Percentiles rank a stretch among this genome's conserved stretches.
phyloP scores from a whole-genome alignment of 1,140 invertebrate genomes.

The Heliconius hewitsoni region DNA sequence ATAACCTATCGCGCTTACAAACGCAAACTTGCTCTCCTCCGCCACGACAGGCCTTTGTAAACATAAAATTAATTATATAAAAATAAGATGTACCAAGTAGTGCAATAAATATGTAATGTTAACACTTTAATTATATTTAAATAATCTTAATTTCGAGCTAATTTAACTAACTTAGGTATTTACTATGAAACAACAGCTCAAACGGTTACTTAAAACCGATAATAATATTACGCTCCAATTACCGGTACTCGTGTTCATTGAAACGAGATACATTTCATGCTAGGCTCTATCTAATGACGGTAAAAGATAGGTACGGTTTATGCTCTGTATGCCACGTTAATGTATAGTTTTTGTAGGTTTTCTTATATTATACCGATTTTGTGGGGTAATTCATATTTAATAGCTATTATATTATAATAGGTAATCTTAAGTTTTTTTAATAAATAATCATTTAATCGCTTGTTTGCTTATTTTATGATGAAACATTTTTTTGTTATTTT shows the following conservation, averaged over 20 bases:
- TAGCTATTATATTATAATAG: neutral
- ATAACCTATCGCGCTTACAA: no score
- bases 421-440: neutral
- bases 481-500: no score
- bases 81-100: neutral
- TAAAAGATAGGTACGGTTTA: conserved; percentile 33
- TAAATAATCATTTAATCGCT: neutral
- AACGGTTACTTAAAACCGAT: conserved; percentile 49
- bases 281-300: conserved; percentile 36
- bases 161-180: conserved; percentile 13
- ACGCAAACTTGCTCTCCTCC: no score
- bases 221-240: conserved; percentile 50
- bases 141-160: neutral
- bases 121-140: neutral
- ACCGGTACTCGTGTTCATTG: conserved; percentile 41
- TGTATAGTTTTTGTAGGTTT: conserved; percentile 20
- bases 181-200: conserved; percentile 38
- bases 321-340: conserved; percentile 33
- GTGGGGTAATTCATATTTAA: conserved; percentile 37
- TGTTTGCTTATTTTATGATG: neutral
- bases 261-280: conserved; percentile 46
- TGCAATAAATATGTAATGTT: neutral
- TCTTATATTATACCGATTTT: neutral
- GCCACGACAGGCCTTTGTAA: no score
- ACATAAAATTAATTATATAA: no score